Conservation (phyloP, 92 coral and sea anemone species). For the Paramuricea clavata region DNA sequence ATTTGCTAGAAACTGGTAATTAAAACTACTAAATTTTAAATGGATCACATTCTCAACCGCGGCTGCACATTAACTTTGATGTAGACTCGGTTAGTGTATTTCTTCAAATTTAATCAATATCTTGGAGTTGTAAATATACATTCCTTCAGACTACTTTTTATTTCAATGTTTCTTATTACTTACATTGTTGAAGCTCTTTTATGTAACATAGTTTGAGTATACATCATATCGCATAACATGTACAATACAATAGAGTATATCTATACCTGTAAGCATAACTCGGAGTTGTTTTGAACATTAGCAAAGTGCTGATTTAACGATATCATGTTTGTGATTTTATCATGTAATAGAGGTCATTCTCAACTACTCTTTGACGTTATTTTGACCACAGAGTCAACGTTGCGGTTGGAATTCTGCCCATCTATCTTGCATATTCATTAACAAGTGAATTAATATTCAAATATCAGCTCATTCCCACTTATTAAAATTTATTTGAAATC, state of each 20-base stretch:
- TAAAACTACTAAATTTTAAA: too few relatives aligned
- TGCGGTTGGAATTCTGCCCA: conserved; percentile 25
- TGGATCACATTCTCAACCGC: too few relatives aligned
- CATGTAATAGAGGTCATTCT: background rate
- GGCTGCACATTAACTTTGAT: too few relatives aligned
- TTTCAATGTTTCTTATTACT: too few relatives aligned
- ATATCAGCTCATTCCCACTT: conserved; percentile 28
- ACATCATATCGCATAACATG: background rate
- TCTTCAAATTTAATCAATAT: too few relatives aligned
- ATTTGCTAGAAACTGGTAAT: background rate
- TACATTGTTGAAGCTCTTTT: too few relatives aligned
- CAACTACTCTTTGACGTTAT: conserved; percentile 7
- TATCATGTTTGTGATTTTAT: background rate
- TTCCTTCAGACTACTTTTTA: too few relatives aligned
- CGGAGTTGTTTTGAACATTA: background rate
- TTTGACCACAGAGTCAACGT: background rate
- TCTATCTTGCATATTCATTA: conserved; percentile 33
- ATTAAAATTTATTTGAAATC: conserved; percentile 53
- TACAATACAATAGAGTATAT: background rate
- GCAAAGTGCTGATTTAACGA: background rate
- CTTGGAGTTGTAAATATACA: too few relatives aligned
- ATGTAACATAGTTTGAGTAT: too few relatives aligned
- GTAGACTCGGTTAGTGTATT: too few relatives aligned
- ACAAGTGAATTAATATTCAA: conserved; percentile 39
- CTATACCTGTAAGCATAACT: background rate